Evolutionary conservation across 1,140 invertebrate species (phyloP).

Genomic region (Tetramorium simillimum): DNA sequence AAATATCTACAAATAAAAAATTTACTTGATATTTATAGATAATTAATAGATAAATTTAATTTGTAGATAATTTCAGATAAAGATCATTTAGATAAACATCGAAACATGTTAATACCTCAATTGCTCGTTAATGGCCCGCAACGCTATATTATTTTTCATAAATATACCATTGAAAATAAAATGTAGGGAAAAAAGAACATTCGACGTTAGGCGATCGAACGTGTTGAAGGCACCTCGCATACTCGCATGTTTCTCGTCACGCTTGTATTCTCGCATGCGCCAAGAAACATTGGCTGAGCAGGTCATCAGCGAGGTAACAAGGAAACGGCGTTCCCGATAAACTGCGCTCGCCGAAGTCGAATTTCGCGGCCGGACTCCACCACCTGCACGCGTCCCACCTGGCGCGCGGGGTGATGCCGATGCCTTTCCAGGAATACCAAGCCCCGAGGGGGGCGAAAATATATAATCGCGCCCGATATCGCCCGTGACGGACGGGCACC

Average conservation of each 20-base stretch:
- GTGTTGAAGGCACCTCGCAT: background rate
- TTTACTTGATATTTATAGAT: no score
- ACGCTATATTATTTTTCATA: background rate
- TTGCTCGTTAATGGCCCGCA: no score
- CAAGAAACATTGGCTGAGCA: slow-evolving; percentile 8
- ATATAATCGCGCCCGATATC: slow-evolving; percentile 3
- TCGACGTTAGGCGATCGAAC: background rate
- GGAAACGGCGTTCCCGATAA: background rate
- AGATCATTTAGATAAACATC: no score
- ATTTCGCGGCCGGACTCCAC: background rate
- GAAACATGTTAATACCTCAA: no score
- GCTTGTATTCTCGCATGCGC: slow-evolving; percentile 15
- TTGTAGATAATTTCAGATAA: no score
- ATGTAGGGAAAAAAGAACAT: background rate
- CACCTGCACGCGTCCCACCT: slow-evolving; percentile 3
- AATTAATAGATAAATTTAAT: no score
- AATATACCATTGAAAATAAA: background rate
- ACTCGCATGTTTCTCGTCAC: background rate
- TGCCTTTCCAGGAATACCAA: background rate
- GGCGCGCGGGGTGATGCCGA: slow-evolving; percentile 20
- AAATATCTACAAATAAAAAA: no score
- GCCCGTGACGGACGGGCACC: slow-evolving; percentile 67
- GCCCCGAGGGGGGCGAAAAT: background rate
- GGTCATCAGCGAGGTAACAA: background rate
- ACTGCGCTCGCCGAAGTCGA: background rate